These are phyloP conservation scores for Diglossa brunneiventris DNA, from an alignment of 2,113 vertebrate genomes.

Conservation along the genomic window DNA sequence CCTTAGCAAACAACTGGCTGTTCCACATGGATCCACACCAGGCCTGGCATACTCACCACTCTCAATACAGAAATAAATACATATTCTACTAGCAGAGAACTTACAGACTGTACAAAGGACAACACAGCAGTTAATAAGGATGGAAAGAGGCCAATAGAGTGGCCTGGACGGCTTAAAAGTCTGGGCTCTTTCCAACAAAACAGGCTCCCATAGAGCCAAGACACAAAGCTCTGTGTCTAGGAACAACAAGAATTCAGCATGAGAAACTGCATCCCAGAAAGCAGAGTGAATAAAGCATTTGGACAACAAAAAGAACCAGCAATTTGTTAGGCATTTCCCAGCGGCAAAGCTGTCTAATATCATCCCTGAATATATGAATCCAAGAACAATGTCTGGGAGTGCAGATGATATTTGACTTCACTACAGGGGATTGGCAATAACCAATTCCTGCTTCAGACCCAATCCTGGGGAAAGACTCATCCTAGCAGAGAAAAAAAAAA, in stretches of 20 bases:
- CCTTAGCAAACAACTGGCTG: background rate
- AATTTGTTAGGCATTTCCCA: conserved; percentile 19
- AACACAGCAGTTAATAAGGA: background rate
- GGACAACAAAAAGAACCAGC: background rate
- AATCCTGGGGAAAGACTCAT: background rate
- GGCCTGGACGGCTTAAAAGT: background rate
- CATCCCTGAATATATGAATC: background rate
- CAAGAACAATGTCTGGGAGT: background rate
- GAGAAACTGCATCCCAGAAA: background rate
- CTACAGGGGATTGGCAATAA: background rate
- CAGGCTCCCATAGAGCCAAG: background rate
- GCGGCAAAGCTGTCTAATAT: background rate
- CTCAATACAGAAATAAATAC: background rate
- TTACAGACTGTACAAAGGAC: background rate
- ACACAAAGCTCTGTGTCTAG: background rate
- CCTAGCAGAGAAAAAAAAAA: background rate
- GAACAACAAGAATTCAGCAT: background rate
- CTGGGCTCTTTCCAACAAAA: background rate
- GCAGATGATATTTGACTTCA: background rate
- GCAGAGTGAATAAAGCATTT: background rate
- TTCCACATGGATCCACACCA: background rate
- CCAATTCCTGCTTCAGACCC: background rate
- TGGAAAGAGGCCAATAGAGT: background rate
- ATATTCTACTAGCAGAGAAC: background rate
- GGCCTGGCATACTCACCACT: background rate